A percentile compares a stretch with the other conserved stretches of the same genome.
These are phyloP conservation scores for Heliconius hermathena DNA, from an alignment of 1,140 invertebrate species.

Conservation along the genomic window DNA sequence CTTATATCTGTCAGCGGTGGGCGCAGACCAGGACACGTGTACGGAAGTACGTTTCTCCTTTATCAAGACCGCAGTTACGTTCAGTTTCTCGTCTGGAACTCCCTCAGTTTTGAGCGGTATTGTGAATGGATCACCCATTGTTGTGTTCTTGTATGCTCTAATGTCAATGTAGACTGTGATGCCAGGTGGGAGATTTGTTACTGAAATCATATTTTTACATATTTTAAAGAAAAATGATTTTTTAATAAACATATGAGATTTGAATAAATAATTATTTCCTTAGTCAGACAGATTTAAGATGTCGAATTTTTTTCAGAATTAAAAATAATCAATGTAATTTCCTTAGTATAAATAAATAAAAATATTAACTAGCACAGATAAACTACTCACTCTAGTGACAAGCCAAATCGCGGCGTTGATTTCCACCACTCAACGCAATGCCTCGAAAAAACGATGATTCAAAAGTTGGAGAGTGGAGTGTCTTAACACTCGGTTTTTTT, in stretches of 20 bases:
- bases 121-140: conserved; percentile 82
- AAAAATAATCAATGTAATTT: no score
- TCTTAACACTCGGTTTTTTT: no score
- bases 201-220: conserved; percentile 47
- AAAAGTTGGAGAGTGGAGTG: no score
- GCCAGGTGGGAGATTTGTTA: conserved; percentile 80
- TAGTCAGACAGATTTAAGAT: no score
- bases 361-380: no score
- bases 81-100: conserved; percentile 60
- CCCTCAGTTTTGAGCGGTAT: conserved; percentile 83
- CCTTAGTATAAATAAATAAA: no score
- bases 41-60: conserved; percentile 85
- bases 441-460: no score
- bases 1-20: conserved; percentile 75
- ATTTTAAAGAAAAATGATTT: neutral
- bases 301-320: no score
- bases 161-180: conserved; percentile 84
- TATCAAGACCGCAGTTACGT: conserved; percentile 78
- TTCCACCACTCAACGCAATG: no score
- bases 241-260: neutral
- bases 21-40: conserved; percentile 85
- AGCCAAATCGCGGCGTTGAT: no score
- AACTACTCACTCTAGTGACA: no score
- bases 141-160: conserved; percentile 83
- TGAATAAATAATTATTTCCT: no score